Base-by-base conservation (phyloP, 2,797 vertebrate genomes). In the Scleropages formosus region DNA sequence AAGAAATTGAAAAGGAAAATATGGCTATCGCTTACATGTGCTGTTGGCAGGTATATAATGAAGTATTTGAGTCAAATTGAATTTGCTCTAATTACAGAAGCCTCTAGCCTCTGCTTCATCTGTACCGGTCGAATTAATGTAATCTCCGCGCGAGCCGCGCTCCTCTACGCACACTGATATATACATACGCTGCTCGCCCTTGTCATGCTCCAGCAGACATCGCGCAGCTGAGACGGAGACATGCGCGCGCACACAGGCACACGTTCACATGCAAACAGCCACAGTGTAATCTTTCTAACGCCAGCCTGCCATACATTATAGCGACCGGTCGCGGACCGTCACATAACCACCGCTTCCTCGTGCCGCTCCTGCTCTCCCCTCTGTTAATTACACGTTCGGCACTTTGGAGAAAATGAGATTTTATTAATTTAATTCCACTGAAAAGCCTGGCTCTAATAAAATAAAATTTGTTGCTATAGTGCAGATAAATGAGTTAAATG, bases 341-440 rank as follows among this genome's bases (percentile, higher is more conserved):
- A 87, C 91, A 90, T 90, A 44, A 1, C 67, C 24, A 20, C 51
- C 26, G 46, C 31, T 86, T 84, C 68, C 69, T 60, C 59, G 20
- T 16, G 82, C 85, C 49, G 8, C 78, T 61, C 77, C 81, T 82
- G 26, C 83, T 73, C 78, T 76, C 78, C 78, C 66, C 65, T 78
- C 88, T 85, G 91, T 92, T 94, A 93, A 94, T 95, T 93, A 95
- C 90, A 88, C 90, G 89, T 93, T 93, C 92, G 93, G 93, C 94
- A 94, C 92, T 95, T 95, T 93, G 90, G 91, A 93, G 92, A 93
- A 94, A 95, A 96, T 94, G 82, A 93, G 92, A 94, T 95, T 94
- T 93, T 93, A 93, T 94, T 95, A 94, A 95, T 94, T 95, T 89
- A 94, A 94, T 94, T 93, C 87, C 91, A 92, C 90, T 87, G 90